phyloP scores from a whole-genome alignment of 2,797 vertebrate genomes.

The Enteromius treurensis region DNA sequence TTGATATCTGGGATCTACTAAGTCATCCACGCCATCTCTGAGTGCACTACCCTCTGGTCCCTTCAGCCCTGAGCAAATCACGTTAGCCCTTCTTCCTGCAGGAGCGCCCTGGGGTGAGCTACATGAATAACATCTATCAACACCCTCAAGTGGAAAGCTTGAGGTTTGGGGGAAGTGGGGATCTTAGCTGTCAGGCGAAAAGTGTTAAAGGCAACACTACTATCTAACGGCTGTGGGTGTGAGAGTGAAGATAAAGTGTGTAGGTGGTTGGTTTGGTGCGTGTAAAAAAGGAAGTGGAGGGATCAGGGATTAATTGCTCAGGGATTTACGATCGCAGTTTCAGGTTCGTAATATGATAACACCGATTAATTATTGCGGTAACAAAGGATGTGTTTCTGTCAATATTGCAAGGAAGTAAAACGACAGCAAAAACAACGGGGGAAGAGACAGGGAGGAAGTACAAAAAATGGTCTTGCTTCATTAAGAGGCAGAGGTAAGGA shows the following conservation, averaged over 20 bases:
- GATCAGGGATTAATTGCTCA: slow-evolving; percentile 72
- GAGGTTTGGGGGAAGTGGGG: slow-evolving; percentile 65
- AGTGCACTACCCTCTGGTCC: slow-evolving; percentile 68
- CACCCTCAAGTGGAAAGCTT: slow-evolving; percentile 72
- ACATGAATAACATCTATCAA: slow-evolving; percentile 81
- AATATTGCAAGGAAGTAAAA: slow-evolving; percentile 16
- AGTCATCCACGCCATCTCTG: slow-evolving; percentile 67
- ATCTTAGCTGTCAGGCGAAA: slow-evolving; percentile 66
- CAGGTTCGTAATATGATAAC: slow-evolving; percentile 62
- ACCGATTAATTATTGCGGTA: slow-evolving; percentile 62
- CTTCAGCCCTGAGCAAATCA: slow-evolving; percentile 73
- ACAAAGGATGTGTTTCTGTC: slow-evolving; percentile 59
- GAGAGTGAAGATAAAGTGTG: slow-evolving; percentile 15
- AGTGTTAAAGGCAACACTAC: slow-evolving; percentile 65
- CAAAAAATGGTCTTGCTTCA: slow-evolving; percentile 47
- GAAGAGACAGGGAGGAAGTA: not conserved
- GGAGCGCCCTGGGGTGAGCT: slow-evolving; percentile 68
- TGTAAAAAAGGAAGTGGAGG: slow-evolving; percentile 55
- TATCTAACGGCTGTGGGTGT: slow-evolving; percentile 60
- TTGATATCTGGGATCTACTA: slow-evolving; percentile 77
- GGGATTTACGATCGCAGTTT: slow-evolving; percentile 72
- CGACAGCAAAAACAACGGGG: slow-evolving; percentile 11
- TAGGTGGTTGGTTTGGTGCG: slow-evolving; percentile 39
- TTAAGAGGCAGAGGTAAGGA: slow-evolving; percentile 48
- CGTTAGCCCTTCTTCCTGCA: slow-evolving; percentile 74